Percentiles rank a stretch among this genome's conserved stretches.
Conservation (phyloP, 2,888 invertebrate genomes). For the Drosophila pseudotalamancana region DNA sequence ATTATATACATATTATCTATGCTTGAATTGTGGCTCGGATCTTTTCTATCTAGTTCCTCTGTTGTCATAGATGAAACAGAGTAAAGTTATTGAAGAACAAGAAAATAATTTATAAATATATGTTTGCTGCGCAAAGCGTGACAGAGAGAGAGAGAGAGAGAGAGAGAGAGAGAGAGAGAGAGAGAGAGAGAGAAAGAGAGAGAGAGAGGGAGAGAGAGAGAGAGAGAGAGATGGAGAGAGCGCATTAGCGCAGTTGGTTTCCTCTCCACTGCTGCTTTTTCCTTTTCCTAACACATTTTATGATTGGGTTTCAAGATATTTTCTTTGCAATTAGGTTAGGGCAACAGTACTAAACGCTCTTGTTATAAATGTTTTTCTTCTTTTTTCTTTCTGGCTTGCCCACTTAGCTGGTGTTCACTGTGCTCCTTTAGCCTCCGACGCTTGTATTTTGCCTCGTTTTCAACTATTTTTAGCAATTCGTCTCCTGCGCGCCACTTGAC, state of each 20-base stretch:
- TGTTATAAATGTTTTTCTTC: background rate
- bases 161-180: background rate
- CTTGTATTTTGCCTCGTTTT: constrained; percentile 18
- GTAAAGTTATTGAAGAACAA: no score
- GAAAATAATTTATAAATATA: no score
- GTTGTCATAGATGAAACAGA: no score
- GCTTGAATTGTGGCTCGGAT: no score
- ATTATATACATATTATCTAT: no score
- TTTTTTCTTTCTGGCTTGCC: background rate
- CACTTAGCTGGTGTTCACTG: constrained; percentile 27
- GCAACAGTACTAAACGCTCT: no score
- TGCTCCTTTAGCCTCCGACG: constrained; percentile 9
- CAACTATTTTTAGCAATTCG: constrained; percentile 29
- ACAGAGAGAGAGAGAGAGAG: background rate
- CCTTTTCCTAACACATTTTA: no score
- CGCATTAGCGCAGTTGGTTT: no score
- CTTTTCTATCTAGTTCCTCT: no score
- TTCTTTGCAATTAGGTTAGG: background rate
- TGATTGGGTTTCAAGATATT: background rate
- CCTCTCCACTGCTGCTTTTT: no score
- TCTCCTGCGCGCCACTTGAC: constrained; percentile 54
- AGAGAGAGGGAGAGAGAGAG: background rate
- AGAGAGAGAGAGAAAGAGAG: background rate
- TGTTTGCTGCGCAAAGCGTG: no score
- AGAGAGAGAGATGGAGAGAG: no score